Conservation (phyloP, 2,797 vertebrate genomes). For the Gymnothorax reevesii region DNA sequence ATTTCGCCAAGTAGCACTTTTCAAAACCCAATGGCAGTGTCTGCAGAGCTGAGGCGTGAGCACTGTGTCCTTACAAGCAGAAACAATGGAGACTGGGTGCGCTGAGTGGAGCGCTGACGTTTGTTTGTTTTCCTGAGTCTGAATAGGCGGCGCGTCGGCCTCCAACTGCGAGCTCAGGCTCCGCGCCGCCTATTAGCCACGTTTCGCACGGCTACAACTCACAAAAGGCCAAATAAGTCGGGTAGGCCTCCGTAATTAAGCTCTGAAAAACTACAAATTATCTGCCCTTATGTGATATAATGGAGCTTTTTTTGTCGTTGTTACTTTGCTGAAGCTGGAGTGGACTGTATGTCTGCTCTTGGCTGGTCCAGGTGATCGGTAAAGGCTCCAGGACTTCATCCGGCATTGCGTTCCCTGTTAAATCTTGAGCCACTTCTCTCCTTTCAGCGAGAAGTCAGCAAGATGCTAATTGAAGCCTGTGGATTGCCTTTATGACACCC, state of each 20-base stretch:
- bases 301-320: slow-evolving; percentile 44
- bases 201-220: slow-evolving; percentile 47
- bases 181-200: slow-evolving; percentile 51
- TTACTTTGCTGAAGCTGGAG: slow-evolving; percentile 38
- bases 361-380: slow-evolving; percentile 59
- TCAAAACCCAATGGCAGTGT: slow-evolving; percentile 18
- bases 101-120: slow-evolving; percentile 4
- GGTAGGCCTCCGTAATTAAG: slow-evolving; percentile 61
- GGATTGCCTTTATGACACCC: not conserved
- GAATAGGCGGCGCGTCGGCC: slow-evolving; percentile 8
- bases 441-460: slow-evolving; percentile 32
- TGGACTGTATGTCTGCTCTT: slow-evolving; percentile 56
- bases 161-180: slow-evolving; percentile 19
- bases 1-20: not conserved
- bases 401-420: not conserved
- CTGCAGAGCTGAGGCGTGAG: slow-evolving; percentile 25
- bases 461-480: not conserved
- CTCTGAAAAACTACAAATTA: slow-evolving; percentile 61
- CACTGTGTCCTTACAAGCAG: slow-evolving; percentile 13
- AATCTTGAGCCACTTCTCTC: not conserved
- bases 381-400: not conserved
- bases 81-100: slow-evolving; percentile 16
- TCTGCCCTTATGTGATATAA: slow-evolving; percentile 43
- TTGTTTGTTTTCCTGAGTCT: slow-evolving; percentile 22
- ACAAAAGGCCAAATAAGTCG: slow-evolving; percentile 49